Base-by-base conservation (phyloP, 2,113 vertebrate genomes). In the Etheostoma cragini region DNA sequence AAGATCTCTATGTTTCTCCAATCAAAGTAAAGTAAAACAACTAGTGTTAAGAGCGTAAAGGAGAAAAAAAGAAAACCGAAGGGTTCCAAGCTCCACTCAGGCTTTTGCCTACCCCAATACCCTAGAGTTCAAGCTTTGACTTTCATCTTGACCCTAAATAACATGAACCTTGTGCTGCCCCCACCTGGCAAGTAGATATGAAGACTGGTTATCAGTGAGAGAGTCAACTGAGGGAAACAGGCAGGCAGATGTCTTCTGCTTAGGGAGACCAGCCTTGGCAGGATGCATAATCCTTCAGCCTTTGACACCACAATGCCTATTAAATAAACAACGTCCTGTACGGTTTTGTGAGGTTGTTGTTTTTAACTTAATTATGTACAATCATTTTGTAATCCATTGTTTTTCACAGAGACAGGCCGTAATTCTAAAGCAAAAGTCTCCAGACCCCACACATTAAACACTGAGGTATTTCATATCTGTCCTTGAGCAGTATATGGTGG, bases 111-210 rank as follows among this genome's bases (percentile, higher is more conserved):
- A 69, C 64, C 77, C 73, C 61, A 76, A 63, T 75, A 79, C 75
- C 63, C 72, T 13, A 76, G 60, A 76, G 63, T 84, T 80, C 62
- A 76, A 74, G 56, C 88, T 76, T 82, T 91, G 92, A 94, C 92
- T 91, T 94, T 93, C 87, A 94, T 80, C 81, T 77, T 92, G 86
- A 94, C 92, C 89, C 83, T 93, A 83, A 92, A 92, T 91, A 91
- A 71, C 83, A 72, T 82, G 80, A 83, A 88, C 90, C 83, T 91
- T 91, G 91, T 89, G 86, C 86, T 87, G 84, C 83, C 83, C 38
- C 81, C 73, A 85, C 73, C 84, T 87, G 84, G 71, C 84, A 91
- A 83, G 76, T 73, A 84, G 86, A 84, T 80, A 84, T 82, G 73
- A 89, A 83, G 72, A 77, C 70, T 46, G 77, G 67, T 47, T 76